phyloP scores from a whole-genome alignment of 2,113 vertebrate species.

The Albula goreensis region DNA sequence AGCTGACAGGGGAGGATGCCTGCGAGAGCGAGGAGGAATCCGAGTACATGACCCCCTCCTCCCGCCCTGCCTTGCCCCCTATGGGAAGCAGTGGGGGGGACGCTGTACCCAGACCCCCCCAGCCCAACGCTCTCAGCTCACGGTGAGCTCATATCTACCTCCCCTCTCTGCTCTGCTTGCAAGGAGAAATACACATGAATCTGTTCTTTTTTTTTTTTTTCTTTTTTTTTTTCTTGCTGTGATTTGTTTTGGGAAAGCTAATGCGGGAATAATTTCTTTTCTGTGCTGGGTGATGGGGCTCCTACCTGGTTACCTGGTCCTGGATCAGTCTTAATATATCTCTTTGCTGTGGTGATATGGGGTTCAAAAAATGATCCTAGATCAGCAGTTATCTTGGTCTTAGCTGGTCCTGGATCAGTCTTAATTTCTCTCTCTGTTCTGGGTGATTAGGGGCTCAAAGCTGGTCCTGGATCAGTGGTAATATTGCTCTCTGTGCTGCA shows the following conservation, averaged over 20 bases:
- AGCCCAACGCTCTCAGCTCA: constrained; percentile 58
- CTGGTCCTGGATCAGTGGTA: background rate
- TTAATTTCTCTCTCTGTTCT: background rate
- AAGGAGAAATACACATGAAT: too few species aligned
- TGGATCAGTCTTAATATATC: too few species aligned
- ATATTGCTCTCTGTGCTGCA: constrained; percentile 2
- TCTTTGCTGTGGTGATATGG: too few species aligned
- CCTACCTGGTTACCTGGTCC: too few species aligned
- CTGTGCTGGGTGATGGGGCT: too few species aligned
- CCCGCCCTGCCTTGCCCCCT: constrained; percentile 76
- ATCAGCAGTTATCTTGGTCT: background rate
- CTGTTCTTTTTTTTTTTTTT: too few species aligned
- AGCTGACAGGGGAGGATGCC: constrained; percentile 70
- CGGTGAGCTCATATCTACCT: constrained; percentile 44
- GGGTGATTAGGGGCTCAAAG: background rate
- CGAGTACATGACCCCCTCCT: constrained; percentile 94
- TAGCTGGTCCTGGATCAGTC: background rate
- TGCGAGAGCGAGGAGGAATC: constrained; percentile 84
- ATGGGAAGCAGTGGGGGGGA: constrained; percentile 35
- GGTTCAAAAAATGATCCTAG: too few species aligned
- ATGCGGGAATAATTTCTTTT: too few species aligned
- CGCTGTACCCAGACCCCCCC: constrained; percentile 63
- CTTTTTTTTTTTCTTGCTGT: too few species aligned
- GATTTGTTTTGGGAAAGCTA: too few species aligned
- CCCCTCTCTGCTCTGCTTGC: background rate